A percentile compares a stretch with the other conserved stretches of the same genome.
Conservation (phyloP, 2,888 invertebrate species). For the Hemithea aestivaria region DNA sequence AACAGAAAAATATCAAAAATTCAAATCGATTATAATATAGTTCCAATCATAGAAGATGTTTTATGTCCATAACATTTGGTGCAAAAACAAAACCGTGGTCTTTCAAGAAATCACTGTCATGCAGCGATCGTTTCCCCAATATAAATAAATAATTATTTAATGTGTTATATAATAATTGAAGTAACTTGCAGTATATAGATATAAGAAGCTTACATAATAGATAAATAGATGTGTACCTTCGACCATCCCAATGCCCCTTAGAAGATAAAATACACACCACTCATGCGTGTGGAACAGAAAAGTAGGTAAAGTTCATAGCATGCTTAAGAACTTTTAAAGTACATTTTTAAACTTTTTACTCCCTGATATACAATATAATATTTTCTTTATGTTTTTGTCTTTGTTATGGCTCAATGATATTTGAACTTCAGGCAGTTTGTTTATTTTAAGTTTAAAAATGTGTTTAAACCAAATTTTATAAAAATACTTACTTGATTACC, state of each 20-base stretch:
- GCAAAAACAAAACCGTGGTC: slow-evolving; percentile 22
- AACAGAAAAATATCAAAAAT: slow-evolving; percentile 10
- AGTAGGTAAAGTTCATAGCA: slow-evolving; percentile 7
- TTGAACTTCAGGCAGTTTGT: too few species aligned
- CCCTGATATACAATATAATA: too few species aligned
- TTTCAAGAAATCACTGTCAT: slow-evolving; percentile 15
- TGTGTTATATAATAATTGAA: slow-evolving; percentile 5
- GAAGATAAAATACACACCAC: slow-evolving; percentile 6
- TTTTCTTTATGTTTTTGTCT: too few species aligned
- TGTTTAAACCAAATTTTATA: too few species aligned
- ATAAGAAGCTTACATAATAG: slow-evolving; percentile 24
- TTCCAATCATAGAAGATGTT: too few species aligned
- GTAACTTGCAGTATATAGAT: slow-evolving; percentile 13
- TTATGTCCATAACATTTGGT: too few species aligned
- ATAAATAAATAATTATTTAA: slow-evolving; percentile 14
- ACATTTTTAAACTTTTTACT: slow-evolving; percentile 17
- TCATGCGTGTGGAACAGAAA: slow-evolving; percentile 15
- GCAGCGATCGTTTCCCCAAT: slow-evolving; percentile 11
- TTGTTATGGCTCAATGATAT: too few species aligned
- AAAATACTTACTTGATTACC: background rate
- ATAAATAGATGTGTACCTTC: slow-evolving; percentile 18
- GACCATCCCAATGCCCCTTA: slow-evolving; percentile 25
- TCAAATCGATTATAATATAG: too few species aligned
- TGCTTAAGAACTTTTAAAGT: too few species aligned
- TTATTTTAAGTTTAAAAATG: too few species aligned